Evolutionary conservation across 2,113 vertebrate species (phyloP).

Genomic region (Penelope pileata): DNA sequence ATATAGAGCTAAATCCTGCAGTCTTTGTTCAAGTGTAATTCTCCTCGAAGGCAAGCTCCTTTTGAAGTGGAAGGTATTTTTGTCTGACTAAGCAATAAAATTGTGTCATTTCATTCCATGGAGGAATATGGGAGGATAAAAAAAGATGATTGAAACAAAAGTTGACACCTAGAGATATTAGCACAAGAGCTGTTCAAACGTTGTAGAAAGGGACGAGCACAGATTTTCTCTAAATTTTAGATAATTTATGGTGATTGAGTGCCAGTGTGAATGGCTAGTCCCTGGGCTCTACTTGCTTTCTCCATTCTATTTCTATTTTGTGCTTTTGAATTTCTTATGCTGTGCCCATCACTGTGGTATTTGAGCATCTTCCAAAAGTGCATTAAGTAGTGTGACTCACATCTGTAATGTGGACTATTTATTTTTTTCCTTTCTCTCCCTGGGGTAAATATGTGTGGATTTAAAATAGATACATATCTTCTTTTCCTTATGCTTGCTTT

Average conservation of each 20-base stretch:
- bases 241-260: slow-evolving; percentile 27
- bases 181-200: background rate
- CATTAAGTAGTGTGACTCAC: slow-evolving; percentile 64
- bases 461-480: slow-evolving; percentile 50
- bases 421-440: slow-evolving; percentile 51
- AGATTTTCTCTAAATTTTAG: background rate
- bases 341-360: slow-evolving; percentile 36
- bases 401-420: slow-evolving; percentile 63
- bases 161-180: slow-evolving; percentile 16
- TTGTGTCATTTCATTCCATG: slow-evolving; percentile 42
- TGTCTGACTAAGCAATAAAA: slow-evolving; percentile 62
- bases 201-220: background rate
- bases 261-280: slow-evolving; percentile 45
- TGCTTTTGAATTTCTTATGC: slow-evolving; percentile 27
- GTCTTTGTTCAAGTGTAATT: slow-evolving; percentile 54
- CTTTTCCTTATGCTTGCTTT: slow-evolving; percentile 26
- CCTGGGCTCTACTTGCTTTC: background rate
- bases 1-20: slow-evolving; percentile 40
- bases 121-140: slow-evolving; percentile 20
- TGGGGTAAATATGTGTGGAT: slow-evolving; percentile 62
- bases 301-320: slow-evolving; percentile 36
- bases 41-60: slow-evolving; percentile 57
- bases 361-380: slow-evolving; percentile 60
- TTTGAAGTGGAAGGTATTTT: slow-evolving; percentile 67
- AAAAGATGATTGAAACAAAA: slow-evolving; percentile 28